Conservation (phyloP, 2,797 vertebrate genomes). For the Tamandua tetradactyla region DNA sequence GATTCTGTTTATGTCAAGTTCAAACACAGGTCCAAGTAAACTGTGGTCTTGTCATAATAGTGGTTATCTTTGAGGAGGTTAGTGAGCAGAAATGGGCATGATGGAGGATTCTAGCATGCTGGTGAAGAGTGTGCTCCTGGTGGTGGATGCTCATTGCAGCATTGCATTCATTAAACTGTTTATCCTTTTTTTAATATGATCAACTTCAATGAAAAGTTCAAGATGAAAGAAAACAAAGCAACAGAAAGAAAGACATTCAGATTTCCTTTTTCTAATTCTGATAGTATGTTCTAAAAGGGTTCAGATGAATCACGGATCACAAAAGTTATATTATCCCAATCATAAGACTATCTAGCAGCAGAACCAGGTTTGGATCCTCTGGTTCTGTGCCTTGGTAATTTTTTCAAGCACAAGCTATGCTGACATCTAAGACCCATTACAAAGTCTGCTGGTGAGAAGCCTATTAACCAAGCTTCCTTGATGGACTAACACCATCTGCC, state of each 20-base stretch:
- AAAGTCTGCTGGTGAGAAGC: background rate
- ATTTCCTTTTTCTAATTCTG: background rate
- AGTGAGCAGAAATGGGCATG: fast-evolving
- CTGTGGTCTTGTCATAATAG: background rate
- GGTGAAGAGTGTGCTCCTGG: background rate
- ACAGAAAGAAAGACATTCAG: background rate
- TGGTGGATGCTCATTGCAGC: background rate
- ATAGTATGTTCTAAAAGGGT: background rate
- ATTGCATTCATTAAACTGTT: background rate
- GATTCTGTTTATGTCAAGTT: background rate
- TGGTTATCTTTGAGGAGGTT: background rate
- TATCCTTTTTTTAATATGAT: background rate
- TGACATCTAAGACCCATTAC: background rate
- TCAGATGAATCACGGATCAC: background rate
- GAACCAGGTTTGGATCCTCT: background rate
- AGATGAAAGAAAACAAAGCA: background rate
- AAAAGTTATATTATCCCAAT: background rate
- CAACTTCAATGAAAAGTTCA: background rate
- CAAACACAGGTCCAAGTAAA: background rate
- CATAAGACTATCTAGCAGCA: background rate
- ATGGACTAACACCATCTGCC: constrained; percentile 73
- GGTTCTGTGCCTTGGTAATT: background rate
- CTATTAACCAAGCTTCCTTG: background rate
- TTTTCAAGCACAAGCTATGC: background rate
- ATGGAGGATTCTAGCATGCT: background rate